A percentile compares a stretch with the other conserved stretches of the same genome.
These are phyloP conservation scores for Myanophis thanlyinensis DNA, from an alignment of 2,113 vertebrate species.

Conservation along the genomic window DNA sequence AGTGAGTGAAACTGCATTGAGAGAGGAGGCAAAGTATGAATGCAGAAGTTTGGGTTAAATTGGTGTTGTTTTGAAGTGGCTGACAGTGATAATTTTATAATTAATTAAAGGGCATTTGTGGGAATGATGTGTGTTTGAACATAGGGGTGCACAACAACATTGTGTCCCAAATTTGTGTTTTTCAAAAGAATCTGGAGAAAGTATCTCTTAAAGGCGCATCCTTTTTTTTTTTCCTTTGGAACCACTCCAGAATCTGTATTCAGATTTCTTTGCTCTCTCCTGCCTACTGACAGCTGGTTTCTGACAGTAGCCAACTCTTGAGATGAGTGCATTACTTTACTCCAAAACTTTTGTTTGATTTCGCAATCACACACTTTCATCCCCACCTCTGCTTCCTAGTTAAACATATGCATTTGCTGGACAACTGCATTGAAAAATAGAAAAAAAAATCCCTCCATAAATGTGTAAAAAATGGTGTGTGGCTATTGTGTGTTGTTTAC, in stretches of 20 bases:
- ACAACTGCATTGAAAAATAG: conserved; percentile 68
- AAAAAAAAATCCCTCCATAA: conserved; percentile 45
- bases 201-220: background rate
- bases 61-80: background rate
- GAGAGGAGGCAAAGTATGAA: rapidly evolving
- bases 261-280: background rate
- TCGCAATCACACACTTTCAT: conserved; percentile 38
- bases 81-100: background rate
- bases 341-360: conserved; percentile 34
- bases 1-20: rapidly evolving
- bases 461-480: conserved; percentile 66
- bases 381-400: conserved; percentile 39
- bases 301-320: conserved; percentile 25
- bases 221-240: background rate
- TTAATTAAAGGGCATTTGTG: background rate
- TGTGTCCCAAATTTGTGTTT: rapidly evolving
- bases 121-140: conserved; percentile 7
- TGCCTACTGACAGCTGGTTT: conserved; percentile 59
- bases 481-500: conserved; percentile 80
- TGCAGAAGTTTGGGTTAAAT: conserved; percentile 11
- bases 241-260: conserved; percentile 2
- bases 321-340: background rate
- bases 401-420: conserved; percentile 79
- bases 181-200: background rate
- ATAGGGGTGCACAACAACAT: background rate